Base-by-base conservation (phyloP, 2,113 vertebrate species). In the Daubentonia madagascariensis region DNA sequence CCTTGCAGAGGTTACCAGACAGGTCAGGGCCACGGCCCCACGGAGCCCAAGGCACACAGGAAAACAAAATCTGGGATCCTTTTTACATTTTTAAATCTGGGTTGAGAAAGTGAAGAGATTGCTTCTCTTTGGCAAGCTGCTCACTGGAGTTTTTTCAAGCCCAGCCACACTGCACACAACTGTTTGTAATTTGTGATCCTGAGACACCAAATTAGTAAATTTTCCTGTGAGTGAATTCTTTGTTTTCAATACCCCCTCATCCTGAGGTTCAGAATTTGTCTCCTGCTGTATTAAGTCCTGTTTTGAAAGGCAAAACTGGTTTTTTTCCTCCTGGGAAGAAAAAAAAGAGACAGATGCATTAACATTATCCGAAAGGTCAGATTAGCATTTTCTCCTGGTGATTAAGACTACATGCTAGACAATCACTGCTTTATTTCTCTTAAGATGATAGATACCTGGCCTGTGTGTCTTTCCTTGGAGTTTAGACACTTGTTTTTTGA, bases 311-410 rank as follows among this genome's bases (percentile, higher is more conserved):
- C 54, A 89, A 88, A 85, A 20, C 48, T n/a, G 11, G 10, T 91
- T 72, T 75, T 89, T 61, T 48, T 37, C 9, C 30, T 8, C 25
- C 6, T 40, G 20, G 73, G 32, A 68, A 73, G 67, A 28, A 75
- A 78, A 65, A 63, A 30, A 63, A 81, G 45, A 72, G 28, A 87
- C 20, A 50, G 28, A 35, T 6, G 35, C 14, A 1, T 59, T 75
- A 25, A 35, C 61, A 45, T 4, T 35, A 18, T 84, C 72, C 0
- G 0, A 92, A 91, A 91, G 92, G 70, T 91, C 40, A 9, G 45
- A 35, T 76, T 73, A 61, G 45, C 85, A 85, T 94, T 95, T 97
- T 73, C 65, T 89, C 81, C 48, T n/a, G 83, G 70, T 59, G 65
- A 37, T 30, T 48, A 10, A 81, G 90, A 45, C 57, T 81, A 30